phyloP scores from a whole-genome alignment of 1,140 invertebrate genomes.

The Ptiloglossa arizonensis region DNA sequence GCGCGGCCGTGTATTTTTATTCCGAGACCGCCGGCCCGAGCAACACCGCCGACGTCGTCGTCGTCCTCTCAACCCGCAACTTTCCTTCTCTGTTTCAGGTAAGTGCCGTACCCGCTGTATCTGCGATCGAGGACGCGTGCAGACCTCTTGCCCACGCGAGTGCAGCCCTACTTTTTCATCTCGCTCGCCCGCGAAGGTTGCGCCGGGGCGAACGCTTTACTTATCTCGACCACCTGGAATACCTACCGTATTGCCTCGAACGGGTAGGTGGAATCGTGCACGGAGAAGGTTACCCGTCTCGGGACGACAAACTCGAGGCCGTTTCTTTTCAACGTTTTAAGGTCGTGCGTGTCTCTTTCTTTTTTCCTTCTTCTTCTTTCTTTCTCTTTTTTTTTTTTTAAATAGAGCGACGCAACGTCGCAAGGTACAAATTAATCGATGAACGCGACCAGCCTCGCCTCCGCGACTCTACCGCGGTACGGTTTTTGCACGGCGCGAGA shows the following conservation, averaged over 20 bases:
- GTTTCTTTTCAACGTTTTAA: too few relatives aligned
- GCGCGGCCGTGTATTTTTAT: not conserved
- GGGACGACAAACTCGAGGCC: not conserved
- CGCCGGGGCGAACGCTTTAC: not conserved
- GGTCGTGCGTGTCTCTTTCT: too few relatives aligned
- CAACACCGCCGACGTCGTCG: not conserved
- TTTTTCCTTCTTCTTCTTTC: too few relatives aligned
- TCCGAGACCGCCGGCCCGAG: not conserved
- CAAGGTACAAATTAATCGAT: too few relatives aligned
- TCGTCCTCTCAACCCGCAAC: not conserved
- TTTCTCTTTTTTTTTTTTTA: too few relatives aligned
- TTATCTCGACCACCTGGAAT: not conserved
- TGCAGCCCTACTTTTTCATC: not conserved
- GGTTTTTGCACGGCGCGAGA: too few relatives aligned
- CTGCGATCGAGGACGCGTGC: not conserved
- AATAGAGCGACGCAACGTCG: too few relatives aligned
- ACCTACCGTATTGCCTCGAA: not conserved
- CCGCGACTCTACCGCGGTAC: too few relatives aligned
- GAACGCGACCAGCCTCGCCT: too few relatives aligned
- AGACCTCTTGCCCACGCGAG: constrained; percentile 1
- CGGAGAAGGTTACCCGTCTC: not conserved
- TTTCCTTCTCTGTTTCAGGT: constrained; percentile 6
- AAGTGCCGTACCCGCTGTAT: not conserved
- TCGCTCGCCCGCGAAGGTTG: not conserved
- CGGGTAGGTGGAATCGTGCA: not conserved